phyloP scores from a whole-genome alignment of 2,113 vertebrate species.

The Menura novaehollandiae region DNA sequence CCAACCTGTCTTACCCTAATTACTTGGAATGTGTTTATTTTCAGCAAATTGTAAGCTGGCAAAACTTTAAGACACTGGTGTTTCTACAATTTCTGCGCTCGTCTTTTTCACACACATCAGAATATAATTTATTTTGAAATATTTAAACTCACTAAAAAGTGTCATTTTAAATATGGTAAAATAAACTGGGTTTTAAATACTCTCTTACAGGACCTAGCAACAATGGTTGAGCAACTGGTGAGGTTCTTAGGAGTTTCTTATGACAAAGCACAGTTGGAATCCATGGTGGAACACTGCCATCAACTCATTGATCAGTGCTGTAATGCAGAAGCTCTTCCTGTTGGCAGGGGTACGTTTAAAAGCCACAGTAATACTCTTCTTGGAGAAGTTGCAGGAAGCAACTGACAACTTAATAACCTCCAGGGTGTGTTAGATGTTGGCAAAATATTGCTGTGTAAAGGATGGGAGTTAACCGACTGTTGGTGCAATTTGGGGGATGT shows the following conservation, averaged over 20 bases:
- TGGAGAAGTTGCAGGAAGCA: background rate
- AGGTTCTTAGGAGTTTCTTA: conserved; percentile 91
- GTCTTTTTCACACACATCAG: background rate
- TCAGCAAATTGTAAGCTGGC: background rate
- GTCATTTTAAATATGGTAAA: background rate
- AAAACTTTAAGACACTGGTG: background rate
- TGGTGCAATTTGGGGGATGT: background rate
- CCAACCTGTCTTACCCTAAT: background rate
- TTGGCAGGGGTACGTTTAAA: conserved; percentile 85
- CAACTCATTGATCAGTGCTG: conserved; percentile 96
- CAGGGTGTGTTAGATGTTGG: background rate
- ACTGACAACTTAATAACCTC: background rate
- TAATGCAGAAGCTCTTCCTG: conserved; percentile 89
- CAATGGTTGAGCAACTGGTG: conserved; percentile 87
- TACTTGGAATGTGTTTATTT: background rate
- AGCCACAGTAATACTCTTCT: background rate
- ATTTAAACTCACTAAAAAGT: background rate
- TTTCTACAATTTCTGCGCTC: background rate
- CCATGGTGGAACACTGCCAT: conserved; percentile 90
- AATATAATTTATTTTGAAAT: background rate
- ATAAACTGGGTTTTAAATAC: background rate
- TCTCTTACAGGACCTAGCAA: conserved; percentile 84
- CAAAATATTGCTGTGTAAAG: background rate
- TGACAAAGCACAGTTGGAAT: conserved; percentile 93
- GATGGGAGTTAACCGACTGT: background rate